phyloP scores from a whole-genome alignment of 2,113 vertebrate genomes.

The Capreolus pygargus region DNA sequence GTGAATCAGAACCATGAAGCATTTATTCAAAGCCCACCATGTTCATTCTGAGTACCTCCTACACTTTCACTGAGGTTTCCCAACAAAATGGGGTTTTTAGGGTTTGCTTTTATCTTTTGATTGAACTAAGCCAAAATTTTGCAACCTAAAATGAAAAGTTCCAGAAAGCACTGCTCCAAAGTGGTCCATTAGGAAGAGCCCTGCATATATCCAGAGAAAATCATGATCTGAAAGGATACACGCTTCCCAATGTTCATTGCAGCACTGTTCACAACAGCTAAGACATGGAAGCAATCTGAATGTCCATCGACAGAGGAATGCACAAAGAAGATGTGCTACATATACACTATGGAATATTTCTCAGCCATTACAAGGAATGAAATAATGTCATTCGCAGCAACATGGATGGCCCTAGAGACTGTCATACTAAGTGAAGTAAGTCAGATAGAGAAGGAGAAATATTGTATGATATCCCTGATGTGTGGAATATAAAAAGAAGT shows the following conservation, averaged over 20 bases:
- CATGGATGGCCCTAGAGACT: neutral
- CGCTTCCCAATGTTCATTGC: fast-evolving
- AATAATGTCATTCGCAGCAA: neutral
- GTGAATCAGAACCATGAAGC: neutral
- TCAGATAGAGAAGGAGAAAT: neutral
- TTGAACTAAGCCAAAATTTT: neutral
- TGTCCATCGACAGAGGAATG: neutral
- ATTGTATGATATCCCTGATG: neutral
- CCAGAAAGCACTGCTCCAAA: neutral
- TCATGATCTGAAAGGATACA: neutral
- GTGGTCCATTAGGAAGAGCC: neutral
- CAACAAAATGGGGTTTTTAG: neutral
- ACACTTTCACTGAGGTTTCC: neutral
- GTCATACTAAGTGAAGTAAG: neutral
- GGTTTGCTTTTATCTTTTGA: neutral
- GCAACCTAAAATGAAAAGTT: neutral
- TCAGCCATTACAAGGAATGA: neutral
- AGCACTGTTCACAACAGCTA: neutral
- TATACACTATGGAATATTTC: neutral
- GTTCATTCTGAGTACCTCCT: neutral
- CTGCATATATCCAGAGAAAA: neutral
- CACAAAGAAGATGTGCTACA: neutral
- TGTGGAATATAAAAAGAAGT: neutral
- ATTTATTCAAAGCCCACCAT: neutral
- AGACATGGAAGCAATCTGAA: neutral